Percentiles rank a stretch among this genome's conserved stretches.
phyloP scores from a whole-genome alignment of 2,113 vertebrate species.

The Symphodus melops region DNA sequence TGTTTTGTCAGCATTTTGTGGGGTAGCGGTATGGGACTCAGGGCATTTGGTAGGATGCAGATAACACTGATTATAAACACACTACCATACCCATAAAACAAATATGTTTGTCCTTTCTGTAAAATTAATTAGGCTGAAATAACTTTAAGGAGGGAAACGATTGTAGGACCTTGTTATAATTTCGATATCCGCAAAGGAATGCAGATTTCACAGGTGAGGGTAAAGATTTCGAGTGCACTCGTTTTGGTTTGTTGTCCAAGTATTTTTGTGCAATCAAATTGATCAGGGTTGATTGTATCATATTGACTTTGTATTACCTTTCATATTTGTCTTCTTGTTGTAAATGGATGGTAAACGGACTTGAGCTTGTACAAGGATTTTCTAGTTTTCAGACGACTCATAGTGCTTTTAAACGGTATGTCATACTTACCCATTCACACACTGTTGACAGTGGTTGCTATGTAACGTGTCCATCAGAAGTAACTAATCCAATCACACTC shows the following conservation, averaged over 20 bases:
- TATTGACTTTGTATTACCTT: too few relatives aligned
- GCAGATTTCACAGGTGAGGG: background rate
- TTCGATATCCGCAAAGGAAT: background rate
- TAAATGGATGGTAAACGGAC: too few relatives aligned
- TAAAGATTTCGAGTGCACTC: background rate
- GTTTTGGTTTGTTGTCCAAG: background rate
- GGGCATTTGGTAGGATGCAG: slow-evolving; percentile 19
- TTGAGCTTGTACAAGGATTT: too few relatives aligned
- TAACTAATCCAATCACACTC: too few relatives aligned
- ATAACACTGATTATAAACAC: background rate
- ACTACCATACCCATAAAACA: slow-evolving; percentile 31
- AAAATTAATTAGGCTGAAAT: slow-evolving; percentile 4
- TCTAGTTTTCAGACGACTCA: too few relatives aligned
- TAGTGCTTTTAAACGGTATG: too few relatives aligned
- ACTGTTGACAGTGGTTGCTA: too few relatives aligned
- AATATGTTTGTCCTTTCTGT: background rate
- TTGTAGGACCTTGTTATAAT: background rate
- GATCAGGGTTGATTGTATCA: background rate
- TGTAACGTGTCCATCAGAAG: too few relatives aligned
- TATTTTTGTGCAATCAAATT: background rate
- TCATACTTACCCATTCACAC: too few relatives aligned
- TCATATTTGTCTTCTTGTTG: too few relatives aligned
- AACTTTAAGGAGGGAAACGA: slow-evolving; percentile 3
- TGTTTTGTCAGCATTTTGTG: slow-evolving; percentile 63
- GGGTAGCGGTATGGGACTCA: slow-evolving; percentile 7